These are phyloP conservation scores for Drosophila bunnanda DNA, from an alignment of 2,888 invertebrate genomes.

Conservation along the genomic window DNA sequence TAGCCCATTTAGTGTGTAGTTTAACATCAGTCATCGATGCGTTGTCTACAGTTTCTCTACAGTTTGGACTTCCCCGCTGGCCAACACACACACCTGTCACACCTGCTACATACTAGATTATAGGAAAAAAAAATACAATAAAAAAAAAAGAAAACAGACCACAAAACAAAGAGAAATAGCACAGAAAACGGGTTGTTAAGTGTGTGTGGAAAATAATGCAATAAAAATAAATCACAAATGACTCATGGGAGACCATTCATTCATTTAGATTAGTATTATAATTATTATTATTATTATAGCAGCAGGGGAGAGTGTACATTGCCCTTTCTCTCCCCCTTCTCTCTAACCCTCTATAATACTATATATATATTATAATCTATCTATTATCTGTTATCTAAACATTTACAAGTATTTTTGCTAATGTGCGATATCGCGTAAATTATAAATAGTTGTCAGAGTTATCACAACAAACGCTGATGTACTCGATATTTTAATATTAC, in stretches of 20 bases:
- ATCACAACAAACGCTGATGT: neutral
- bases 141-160: neutral
- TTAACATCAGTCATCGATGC: conserved; percentile 23
- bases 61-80: conserved; percentile 8
- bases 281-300: conserved; percentile 10
- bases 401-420: conserved; percentile 5
- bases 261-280: conserved; percentile 32
- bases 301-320: conserved; percentile 18
- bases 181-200: conserved; percentile 9
- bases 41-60: conserved; percentile 21
- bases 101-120: conserved; percentile 20
- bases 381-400: neutral
- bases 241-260: conserved; percentile 7
- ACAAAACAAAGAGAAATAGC: neutral
- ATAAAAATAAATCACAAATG: conserved; percentile 25
- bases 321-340: conserved; percentile 9
- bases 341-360: neutral
- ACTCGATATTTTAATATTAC: conserved; percentile 1
- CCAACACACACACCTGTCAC: conserved; percentile 17
- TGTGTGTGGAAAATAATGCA: conserved; percentile 21
- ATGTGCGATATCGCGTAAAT: neutral
- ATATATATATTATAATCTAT: neutral
- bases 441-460: conserved; percentile 4
- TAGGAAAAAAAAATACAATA: neutral
- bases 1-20: conserved; percentile 31